Evolutionary conservation across 2,113 vertebrate species (phyloP).

Genomic region (Daphoenositta chrysoptera): DNA sequence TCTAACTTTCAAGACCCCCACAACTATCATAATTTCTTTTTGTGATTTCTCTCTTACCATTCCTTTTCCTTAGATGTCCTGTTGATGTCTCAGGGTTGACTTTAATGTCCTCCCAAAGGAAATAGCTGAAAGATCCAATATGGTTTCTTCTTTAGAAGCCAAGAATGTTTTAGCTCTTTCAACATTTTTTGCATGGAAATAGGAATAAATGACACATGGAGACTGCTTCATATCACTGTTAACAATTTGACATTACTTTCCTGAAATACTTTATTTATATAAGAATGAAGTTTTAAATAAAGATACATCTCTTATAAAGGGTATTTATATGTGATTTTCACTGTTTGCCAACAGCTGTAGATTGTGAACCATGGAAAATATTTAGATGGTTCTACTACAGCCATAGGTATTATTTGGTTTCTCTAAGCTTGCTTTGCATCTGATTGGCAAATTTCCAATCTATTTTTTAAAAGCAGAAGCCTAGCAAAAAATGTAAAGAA

Average conservation of each 20-base stretch:
- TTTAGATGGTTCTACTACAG: not conserved
- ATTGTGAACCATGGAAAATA: not conserved
- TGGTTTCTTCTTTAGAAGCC: slow-evolving; percentile 29
- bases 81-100: slow-evolving; percentile 21
- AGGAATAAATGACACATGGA: slow-evolving; percentile 41
- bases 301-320: not conserved
- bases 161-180: slow-evolving; percentile 21
- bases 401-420: not conserved
- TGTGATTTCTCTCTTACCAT: not conserved
- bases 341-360: slow-evolving; percentile 20
- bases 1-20: not conserved
- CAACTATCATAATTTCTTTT: not conserved
- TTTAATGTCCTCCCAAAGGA: slow-evolving; percentile 39
- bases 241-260: slow-evolving; percentile 33
- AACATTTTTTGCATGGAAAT: slow-evolving; percentile 23
- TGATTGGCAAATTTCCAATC: slow-evolving; percentile 15
- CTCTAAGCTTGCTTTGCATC: not conserved
- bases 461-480: slow-evolving; percentile 18
- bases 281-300: slow-evolving; percentile 32
- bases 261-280: slow-evolving; percentile 27
- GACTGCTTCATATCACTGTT: slow-evolving; percentile 55
- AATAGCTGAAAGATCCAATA: slow-evolving; percentile 46
- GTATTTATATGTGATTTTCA: slow-evolving; percentile 10
- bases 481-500: not conserved
- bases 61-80: not conserved